Base-by-base conservation (phyloP, 2,113 vertebrate genomes). In the Nansenia antarctica region DNA sequence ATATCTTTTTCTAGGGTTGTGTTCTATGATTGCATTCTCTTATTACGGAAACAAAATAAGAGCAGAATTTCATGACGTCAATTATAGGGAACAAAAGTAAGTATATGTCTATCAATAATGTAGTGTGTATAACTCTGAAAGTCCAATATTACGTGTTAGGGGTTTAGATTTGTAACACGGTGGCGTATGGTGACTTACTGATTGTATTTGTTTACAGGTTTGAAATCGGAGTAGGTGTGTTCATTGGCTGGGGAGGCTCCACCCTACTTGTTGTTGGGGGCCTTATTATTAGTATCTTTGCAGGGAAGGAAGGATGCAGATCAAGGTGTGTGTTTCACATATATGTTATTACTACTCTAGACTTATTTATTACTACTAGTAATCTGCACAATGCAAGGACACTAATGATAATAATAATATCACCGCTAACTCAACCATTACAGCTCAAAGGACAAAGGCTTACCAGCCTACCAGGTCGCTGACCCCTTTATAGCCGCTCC, bases 221-320 rank as follows among this genome's bases (percentile, higher is more conserved):
- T 90, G 98, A 99, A 90, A 86, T 98, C 70, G 96, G 97, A 55
- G 91, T 94, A 24, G 97, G 95, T 55, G 92, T 99, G 63, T 98
- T 94, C 76, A 90, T 98, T 32, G 97, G 98, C 67, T 99, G 97
- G 96, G 95, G 92, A 54, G 97, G 96, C 73, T 93, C 96, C 26
- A 91, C 94, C 1, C 91, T 99, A 65, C 95, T 96, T 79, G 89
- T 97, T 62, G 88, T 90, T 27, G 98, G 96, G 39, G 98, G 97
- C 49, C 87, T 94, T 53, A 87, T 98, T 86, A 94, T 91, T 90
- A 96, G 94, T 88, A 91, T 95, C 81, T 80, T 90, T 70, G 87
- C 86, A 52, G 89, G 87, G 42, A 87, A 35, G 5, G 91, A 91
- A 69, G 88, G 84, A 0, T 90, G 76, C 52, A 45, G 63, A 0